Conservation (phyloP, 2,113 vertebrate species). For the Cyrtonyx montezumae region DNA sequence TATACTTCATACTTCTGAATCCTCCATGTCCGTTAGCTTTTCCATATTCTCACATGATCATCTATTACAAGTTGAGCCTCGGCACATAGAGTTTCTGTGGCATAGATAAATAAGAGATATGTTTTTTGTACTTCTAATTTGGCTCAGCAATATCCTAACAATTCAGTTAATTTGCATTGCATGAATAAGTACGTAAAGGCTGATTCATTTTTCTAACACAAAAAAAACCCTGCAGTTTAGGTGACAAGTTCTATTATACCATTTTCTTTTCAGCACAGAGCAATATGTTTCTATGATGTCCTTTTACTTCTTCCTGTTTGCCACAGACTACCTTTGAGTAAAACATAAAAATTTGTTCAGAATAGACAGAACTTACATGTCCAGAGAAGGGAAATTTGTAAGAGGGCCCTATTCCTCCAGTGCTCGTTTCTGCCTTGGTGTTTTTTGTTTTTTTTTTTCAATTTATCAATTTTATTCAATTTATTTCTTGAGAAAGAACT, state of each 20-base stretch:
- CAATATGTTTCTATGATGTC: background rate
- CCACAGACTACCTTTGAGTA: background rate
- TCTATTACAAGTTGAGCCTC: background rate
- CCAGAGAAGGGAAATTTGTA: background rate
- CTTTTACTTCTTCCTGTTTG: background rate
- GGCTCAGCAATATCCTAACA: background rate
- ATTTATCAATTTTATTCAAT: background rate
- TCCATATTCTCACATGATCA: rapidly evolving
- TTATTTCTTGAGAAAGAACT: background rate
- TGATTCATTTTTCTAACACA: background rate
- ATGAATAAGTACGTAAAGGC: background rate
- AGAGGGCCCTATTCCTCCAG: background rate
- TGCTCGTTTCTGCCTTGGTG: background rate
- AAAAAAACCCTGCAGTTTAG: background rate
- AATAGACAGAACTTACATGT: background rate
- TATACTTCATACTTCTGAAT: background rate
- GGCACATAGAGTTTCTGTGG: rapidly evolving
- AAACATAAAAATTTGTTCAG: background rate
- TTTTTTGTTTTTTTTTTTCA: background rate
- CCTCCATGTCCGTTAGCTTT: background rate
- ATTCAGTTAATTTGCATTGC: background rate
- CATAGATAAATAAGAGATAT: background rate
- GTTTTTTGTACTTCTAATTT: background rate
- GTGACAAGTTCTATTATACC: background rate
- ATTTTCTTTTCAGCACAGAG: background rate